These are phyloP conservation scores for Charadrius vociferus DNA, from an alignment of 2,113 vertebrate genomes.

Conservation along the genomic window DNA sequence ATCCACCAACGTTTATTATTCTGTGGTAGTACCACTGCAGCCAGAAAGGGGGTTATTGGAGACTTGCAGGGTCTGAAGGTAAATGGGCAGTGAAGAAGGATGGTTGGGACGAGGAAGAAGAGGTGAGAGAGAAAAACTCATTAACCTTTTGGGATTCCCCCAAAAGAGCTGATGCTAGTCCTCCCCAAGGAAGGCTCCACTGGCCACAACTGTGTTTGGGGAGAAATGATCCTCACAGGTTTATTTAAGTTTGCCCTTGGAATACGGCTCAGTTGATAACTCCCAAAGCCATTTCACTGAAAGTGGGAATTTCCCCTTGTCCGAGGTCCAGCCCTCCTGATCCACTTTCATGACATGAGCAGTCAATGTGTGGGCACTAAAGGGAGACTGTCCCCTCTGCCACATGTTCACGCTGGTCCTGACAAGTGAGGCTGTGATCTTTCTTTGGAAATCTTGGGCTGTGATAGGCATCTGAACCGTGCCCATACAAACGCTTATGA, in stretches of 20 bases:
- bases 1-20: neutral
- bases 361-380: neutral
- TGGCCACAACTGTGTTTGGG: rapidly evolving
- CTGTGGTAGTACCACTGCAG: neutral
- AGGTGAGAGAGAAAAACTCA: neutral
- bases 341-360: neutral
- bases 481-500: neutral
- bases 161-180: neutral
- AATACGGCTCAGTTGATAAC: neutral
- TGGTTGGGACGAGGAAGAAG: neutral
- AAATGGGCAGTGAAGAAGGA: neutral
- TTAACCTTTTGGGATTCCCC: neutral
- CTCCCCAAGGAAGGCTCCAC: rapidly evolving
- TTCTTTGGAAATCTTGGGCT: neutral
- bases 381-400: neutral
- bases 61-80: neutral
- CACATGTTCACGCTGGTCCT: neutral
- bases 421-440: neutral
- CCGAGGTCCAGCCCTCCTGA: neutral
- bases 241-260: neutral
- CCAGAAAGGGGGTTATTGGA: neutral
- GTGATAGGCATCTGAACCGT: rapidly evolving
- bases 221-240: neutral
- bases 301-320: neutral
- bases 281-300: neutral